phyloP scores from a whole-genome alignment of 64 coral and sea anemone genomes.

The Actinia equina region DNA sequence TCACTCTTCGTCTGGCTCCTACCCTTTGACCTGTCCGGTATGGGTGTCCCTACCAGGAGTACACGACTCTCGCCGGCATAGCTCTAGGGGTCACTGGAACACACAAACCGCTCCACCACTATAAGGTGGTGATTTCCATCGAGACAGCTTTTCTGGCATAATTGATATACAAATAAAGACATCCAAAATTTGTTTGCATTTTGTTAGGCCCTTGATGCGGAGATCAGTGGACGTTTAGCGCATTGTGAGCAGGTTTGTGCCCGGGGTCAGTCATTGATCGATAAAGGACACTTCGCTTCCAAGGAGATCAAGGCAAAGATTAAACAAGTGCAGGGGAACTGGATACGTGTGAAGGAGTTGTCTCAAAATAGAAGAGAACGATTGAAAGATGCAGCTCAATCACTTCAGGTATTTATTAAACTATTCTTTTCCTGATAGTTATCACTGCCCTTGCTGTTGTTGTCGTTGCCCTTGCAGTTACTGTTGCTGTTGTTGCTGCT shows the following conservation, averaged over 20 bases:
- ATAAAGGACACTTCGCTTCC: constrained; percentile 73
- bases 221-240: constrained; percentile 67
- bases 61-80: no score
- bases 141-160: no score
- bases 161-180: not conserved
- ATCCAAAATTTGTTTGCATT: not conserved
- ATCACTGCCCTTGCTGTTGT: not conserved
- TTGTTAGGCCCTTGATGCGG: constrained; percentile 65
- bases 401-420: constrained; percentile 61
- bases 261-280: constrained; percentile 78
- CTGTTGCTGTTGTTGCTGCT: not conserved
- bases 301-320: constrained; percentile 95
- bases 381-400: constrained; percentile 95
- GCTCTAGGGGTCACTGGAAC: no score
- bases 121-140: no score
- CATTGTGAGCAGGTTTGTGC: constrained; percentile 71
- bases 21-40: no score
- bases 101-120: no score
- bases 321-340: constrained; percentile 85
- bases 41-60: no score
- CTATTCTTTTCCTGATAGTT: not conserved
- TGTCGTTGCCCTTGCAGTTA: not conserved
- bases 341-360: constrained; percentile 76
- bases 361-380: constrained; percentile 81
- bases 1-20: no score